A percentile compares a stretch with the other conserved stretches of the same genome.
These are phyloP conservation scores for Heliconius aoede DNA, from an alignment of 2,888 invertebrate genomes.

Conservation along the genomic window DNA sequence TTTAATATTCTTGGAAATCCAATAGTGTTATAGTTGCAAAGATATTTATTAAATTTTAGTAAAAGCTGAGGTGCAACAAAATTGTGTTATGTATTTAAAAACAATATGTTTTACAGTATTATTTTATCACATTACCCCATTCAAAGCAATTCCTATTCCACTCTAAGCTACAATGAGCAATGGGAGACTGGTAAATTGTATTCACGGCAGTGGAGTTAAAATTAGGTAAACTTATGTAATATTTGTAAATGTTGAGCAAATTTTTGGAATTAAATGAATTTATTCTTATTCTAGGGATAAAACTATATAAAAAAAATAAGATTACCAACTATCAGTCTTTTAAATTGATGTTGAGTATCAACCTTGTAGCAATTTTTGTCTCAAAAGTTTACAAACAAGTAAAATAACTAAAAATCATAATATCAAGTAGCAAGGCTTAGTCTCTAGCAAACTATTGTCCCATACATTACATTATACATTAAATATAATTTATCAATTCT, in stretches of 20 bases:
- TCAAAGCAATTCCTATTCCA: conserved; percentile 53
- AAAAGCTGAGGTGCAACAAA: conserved; percentile 24
- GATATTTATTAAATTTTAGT: conserved; percentile 10
- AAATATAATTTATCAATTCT: conserved; percentile 44
- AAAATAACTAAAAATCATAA: conserved; percentile 49
- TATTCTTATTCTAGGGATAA: conserved; percentile 81
- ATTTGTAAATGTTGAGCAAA: conserved; percentile 74
- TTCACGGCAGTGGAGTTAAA: conserved; percentile 66
- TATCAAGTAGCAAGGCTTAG: conserved; percentile 50
- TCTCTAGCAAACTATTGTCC: conserved; percentile 69
- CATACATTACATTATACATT: conserved; percentile 52
- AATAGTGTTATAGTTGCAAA: conserved; percentile 13
- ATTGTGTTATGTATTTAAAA: conserved; percentile 15
- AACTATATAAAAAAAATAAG: conserved; percentile 81
- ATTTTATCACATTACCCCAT: conserved; percentile 22
- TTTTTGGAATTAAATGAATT: conserved; percentile 78
- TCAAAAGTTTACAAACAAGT: conserved; percentile 81
- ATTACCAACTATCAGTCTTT: conserved; percentile 85
- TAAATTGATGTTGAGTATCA: conserved; percentile 84
- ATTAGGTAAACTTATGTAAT: conserved; percentile 58
- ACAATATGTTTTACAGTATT: conserved; percentile 1
- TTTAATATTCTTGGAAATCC: conserved; percentile 7
- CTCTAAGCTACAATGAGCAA: conserved; percentile 47
- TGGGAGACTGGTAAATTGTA: conserved; percentile 47
- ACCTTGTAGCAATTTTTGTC: conserved; percentile 77